These are phyloP conservation scores for Drosophila lini DNA, from an alignment of 1,140 invertebrate species.

Conservation along the genomic window DNA sequence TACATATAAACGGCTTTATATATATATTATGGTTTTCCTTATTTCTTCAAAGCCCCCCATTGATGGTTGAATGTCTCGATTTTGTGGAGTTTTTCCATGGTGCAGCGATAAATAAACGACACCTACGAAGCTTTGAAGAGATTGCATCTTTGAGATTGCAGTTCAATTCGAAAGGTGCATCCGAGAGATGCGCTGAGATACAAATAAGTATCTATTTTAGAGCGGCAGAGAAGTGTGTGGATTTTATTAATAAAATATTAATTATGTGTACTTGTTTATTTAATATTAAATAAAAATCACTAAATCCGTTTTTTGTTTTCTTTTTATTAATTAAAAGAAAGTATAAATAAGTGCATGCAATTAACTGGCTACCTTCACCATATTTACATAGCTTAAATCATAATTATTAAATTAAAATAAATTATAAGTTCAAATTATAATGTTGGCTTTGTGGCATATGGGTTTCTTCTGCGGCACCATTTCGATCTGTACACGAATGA, in stretches of 20 bases:
- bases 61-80: constrained; percentile 48
- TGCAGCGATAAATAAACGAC: constrained; percentile 33
- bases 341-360: constrained; percentile 35
- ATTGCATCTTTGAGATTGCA: constrained; percentile 31
- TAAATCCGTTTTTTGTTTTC: background rate
- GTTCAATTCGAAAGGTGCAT: constrained; percentile 20
- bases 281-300: background rate
- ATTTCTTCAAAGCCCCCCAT: constrained; percentile 9
- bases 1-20: constrained; percentile 36
- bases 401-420: constrained; percentile 31
- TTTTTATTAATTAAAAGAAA: constrained; percentile 20
- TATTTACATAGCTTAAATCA: constrained; percentile 56
- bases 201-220: background rate
- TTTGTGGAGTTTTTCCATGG: constrained; percentile 15
- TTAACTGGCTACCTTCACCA: constrained; percentile 29
- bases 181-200: constrained; percentile 10
- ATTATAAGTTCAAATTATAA: constrained; percentile 20
- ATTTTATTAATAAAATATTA: no score
- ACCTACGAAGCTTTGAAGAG: constrained; percentile 28
- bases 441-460: constrained; percentile 9
- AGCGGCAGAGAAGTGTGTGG: background rate
- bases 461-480: constrained; percentile 56
- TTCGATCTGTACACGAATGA: constrained; percentile 62
- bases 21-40: constrained; percentile 27
- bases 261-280: background rate